These are phyloP conservation scores for Rhogogaster chlorosoma DNA, from an alignment of 2,888 invertebrate species.

Conservation along the genomic window DNA sequence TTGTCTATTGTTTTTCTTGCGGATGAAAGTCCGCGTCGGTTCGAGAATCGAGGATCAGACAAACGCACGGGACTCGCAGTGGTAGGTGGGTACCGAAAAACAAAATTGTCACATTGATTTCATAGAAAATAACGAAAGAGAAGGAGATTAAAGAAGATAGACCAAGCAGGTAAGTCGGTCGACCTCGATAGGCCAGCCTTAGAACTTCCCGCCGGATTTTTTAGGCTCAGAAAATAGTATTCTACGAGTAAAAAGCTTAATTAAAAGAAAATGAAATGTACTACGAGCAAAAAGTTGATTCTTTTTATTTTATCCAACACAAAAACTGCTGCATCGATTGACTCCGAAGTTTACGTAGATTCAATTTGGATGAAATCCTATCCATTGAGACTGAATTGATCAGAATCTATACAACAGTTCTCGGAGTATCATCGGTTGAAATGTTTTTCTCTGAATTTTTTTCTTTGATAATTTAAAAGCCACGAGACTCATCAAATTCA, in stretches of 20 bases:
- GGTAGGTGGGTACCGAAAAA: not conserved
- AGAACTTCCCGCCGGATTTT: too few relatives aligned
- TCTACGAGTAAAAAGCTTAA: too few relatives aligned
- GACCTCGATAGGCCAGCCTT: not conserved
- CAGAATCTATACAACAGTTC: not conserved
- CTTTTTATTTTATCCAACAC: too few relatives aligned
- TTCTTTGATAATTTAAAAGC: conserved; percentile 21
- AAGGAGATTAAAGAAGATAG: not conserved
- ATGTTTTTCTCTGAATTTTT: not conserved
- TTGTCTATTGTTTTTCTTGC: conserved; percentile 22
- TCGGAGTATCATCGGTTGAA: not conserved
- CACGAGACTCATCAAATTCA: too few relatives aligned
- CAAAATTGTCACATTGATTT: not conserved
- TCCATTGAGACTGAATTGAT: not conserved
- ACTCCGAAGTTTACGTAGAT: too few relatives aligned
- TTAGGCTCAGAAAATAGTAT: too few relatives aligned
- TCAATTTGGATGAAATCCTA: too few relatives aligned
- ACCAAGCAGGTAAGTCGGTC: not conserved
- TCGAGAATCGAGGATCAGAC: conserved; percentile 1
- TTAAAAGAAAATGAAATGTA: too few relatives aligned
- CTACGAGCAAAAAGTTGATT: too few relatives aligned
- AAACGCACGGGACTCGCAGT: not conserved
- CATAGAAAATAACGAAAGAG: not conserved
- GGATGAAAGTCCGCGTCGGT: not conserved
- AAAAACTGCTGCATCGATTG: too few relatives aligned